These are phyloP conservation scores for Papilio xuthus DNA, from an alignment of 1,140 invertebrate genomes.

Conservation along the genomic window DNA sequence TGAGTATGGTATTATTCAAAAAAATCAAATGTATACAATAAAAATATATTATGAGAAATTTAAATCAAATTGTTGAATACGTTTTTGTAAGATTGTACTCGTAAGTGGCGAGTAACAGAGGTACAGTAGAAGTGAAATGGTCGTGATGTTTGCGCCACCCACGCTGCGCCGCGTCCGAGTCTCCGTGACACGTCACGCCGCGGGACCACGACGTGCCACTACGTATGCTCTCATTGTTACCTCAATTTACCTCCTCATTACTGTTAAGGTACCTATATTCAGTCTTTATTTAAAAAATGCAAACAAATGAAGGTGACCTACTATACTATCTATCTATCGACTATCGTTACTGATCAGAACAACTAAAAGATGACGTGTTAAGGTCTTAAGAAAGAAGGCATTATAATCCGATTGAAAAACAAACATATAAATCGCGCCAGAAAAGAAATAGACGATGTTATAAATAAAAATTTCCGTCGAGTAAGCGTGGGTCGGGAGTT, in stretches of 20 bases:
- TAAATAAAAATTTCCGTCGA: conserved; percentile 72
- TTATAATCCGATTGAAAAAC: conserved; percentile 47
- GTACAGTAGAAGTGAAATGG: conserved; percentile 31
- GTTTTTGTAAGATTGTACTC: not conserved
- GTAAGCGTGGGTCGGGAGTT: conserved; percentile 57
- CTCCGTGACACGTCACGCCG: conserved; percentile 35
- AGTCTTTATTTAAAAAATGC: not conserved
- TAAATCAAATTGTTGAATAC: not conserved
- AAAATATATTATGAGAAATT: not conserved
- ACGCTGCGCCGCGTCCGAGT: conserved; percentile 33
- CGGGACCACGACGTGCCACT: not conserved
- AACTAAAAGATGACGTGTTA: not conserved
- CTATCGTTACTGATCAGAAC: not conserved
- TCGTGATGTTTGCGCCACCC: conserved; percentile 49
- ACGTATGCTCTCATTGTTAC: conserved; percentile 19
- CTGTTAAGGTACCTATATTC: not conserved
- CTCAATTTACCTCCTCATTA: not conserved
- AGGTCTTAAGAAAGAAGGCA: not conserved
- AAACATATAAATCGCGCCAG: conserved; percentile 52
- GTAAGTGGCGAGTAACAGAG: not conserved
- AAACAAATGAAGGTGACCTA: not conserved
- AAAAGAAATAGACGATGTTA: conserved; percentile 66
- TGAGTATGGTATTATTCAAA: too few relatives aligned
- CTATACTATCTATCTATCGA: too few relatives aligned
- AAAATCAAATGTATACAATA: too few relatives aligned